A percentile compares a stretch with the other conserved stretches of the same genome.
Conservation (phyloP, 2,888 invertebrate species). For the Agonopterix subpropinquella region DNA sequence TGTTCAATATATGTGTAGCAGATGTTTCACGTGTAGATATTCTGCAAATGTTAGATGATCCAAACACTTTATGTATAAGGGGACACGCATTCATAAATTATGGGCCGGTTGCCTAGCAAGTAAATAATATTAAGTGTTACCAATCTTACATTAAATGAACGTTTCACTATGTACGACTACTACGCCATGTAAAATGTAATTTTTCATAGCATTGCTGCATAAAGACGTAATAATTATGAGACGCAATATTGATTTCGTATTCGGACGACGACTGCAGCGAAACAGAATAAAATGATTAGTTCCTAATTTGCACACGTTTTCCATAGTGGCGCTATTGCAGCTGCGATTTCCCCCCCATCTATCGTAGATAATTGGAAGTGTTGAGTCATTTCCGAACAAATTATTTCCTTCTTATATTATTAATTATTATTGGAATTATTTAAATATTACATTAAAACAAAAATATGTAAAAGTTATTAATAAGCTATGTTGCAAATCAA, state of each 20-base stretch:
- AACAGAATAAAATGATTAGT: constrained; percentile 50
- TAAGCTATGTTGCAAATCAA: too few relatives aligned
- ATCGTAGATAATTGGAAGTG: constrained; percentile 5
- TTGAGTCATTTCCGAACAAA: constrained; percentile 2
- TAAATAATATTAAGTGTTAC: constrained; percentile 73
- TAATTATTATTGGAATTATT: too few relatives aligned
- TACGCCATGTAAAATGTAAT: constrained; percentile 71
- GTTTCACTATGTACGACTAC: constrained; percentile 76
- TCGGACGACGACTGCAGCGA: constrained; percentile 64
- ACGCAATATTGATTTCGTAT: constrained; percentile 66
- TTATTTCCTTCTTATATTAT: too few relatives aligned
- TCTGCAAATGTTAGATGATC: constrained; percentile 37
- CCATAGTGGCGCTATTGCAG: constrained; percentile 33
- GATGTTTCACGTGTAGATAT: constrained; percentile 52
- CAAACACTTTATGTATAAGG: constrained; percentile 59
- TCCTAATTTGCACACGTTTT: constrained; percentile 35
- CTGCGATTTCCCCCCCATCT: constrained; percentile 3
- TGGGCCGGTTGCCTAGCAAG: constrained; percentile 44
- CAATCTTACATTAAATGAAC: constrained; percentile 76
- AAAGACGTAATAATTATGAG: constrained; percentile 63
- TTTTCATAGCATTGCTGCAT: constrained; percentile 76
- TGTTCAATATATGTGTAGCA: constrained; percentile 34
- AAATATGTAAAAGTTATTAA: too few relatives aligned
- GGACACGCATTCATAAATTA: constrained; percentile 57
- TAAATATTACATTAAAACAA: too few relatives aligned